Percentiles rank a stretch among this genome's conserved stretches.
These are phyloP conservation scores for Rutpela maculata DNA, from an alignment of 2,888 invertebrate genomes.

Conservation along the genomic window DNA sequence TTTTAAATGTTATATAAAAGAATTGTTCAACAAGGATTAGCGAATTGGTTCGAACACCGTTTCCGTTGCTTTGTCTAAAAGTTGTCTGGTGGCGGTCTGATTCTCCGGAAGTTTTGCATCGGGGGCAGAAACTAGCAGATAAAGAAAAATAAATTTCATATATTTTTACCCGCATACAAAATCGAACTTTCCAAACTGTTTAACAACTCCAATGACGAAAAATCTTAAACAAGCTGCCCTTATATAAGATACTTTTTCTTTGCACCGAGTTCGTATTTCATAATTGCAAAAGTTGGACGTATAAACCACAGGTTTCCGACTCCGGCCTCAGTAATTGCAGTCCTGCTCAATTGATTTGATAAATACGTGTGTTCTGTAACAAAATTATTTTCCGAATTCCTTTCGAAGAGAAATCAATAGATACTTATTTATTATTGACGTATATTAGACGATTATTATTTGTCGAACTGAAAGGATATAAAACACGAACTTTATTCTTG, in stretches of 20 bases:
- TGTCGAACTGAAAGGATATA: too few relatives aligned
- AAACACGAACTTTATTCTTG: too few relatives aligned
- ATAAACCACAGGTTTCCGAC: slow-evolving; percentile 16
- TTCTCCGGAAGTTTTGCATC: background rate
- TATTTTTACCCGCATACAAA: slow-evolving; percentile 22
- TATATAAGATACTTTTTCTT: slow-evolving; percentile 28
- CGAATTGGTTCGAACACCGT: background rate
- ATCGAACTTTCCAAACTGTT: slow-evolving; percentile 28
- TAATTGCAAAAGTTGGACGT: slow-evolving; percentile 37
- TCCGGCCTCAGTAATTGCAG: slow-evolving; percentile 3
- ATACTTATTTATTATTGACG: background rate
- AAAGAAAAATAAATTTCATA: slow-evolving; percentile 23
- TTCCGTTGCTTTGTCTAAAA: background rate
- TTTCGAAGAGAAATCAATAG: background rate
- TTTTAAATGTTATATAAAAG: too few relatives aligned
- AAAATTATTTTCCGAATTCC: background rate
- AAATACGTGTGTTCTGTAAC: slow-evolving; percentile 8
- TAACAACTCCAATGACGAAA: slow-evolving; percentile 19
- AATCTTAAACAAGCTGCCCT: slow-evolving; percentile 30
- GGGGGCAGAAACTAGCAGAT: background rate
- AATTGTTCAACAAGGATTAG: too few relatives aligned
- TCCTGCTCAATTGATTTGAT: background rate
- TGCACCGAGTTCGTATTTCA: slow-evolving; percentile 17
- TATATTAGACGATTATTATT: too few relatives aligned
- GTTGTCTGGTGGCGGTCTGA: background rate